These are phyloP conservation scores for Macrosteles quadrilineatus DNA, from an alignment of 1,140 invertebrate species.

Conservation along the genomic window DNA sequence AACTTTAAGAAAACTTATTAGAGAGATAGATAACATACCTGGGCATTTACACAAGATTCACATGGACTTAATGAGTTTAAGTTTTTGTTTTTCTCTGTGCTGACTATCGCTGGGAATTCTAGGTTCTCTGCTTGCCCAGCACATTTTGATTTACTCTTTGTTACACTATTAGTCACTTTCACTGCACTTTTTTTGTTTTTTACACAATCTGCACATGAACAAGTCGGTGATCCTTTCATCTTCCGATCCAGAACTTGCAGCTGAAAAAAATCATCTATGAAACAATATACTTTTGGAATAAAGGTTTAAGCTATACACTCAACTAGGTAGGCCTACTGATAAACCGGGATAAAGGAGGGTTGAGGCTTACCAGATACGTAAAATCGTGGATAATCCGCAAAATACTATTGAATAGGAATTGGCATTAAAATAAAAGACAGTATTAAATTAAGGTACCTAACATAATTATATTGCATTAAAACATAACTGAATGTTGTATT, in stretches of 20 bases:
- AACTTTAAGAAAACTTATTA: no score
- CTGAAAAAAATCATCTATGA: conserved; percentile 39
- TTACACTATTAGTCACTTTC: conserved; percentile 26
- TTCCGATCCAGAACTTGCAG: conserved; percentile 52
- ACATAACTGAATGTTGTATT: no score
- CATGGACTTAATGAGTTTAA: conserved; percentile 41
- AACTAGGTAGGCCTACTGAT: no score
- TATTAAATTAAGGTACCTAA: no score
- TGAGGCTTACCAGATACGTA: no score
- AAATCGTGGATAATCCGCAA: no score
- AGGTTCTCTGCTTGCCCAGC: conserved; percentile 13
- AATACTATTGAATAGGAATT: no score
- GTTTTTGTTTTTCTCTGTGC: conserved; percentile 34
- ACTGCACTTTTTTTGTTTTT: conserved; percentile 34
- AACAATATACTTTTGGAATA: not conserved
- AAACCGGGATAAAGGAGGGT: no score
- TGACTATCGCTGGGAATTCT: not conserved
- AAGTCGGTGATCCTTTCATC: conserved; percentile 49
- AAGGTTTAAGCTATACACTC: no score
- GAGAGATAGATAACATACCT: conserved; percentile 21
- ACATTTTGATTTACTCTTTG: conserved; percentile 22
- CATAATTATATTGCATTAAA: no score
- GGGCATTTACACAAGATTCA: conserved; percentile 51
- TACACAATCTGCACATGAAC: conserved; percentile 51
- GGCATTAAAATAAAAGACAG: no score